Base-by-base conservation (phyloP, 2,797 vertebrate species). In the Petrocephalus sullivani region DNA sequence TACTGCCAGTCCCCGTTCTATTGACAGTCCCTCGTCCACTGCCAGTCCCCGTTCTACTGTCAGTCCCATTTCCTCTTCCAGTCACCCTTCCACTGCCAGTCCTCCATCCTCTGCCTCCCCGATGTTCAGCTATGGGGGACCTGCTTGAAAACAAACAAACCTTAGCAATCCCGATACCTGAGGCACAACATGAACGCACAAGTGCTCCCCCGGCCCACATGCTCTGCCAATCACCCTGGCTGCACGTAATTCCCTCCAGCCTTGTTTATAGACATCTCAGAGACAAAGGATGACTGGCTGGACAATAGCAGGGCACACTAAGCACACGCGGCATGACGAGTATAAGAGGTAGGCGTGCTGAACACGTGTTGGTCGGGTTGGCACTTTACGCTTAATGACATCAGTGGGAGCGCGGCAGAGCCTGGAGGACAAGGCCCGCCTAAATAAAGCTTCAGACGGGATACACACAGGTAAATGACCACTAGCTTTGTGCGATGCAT, bases 391-490 rank as follows among this genome's bases (percentile, higher is more conserved):
- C 87, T 87, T 89, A 87, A 89, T 85, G 82, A 89, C 60, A 10
- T 46, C 81, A 57, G 2, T 51, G 81, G 49, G 86, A 87, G 10
- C 51, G 14, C 8, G 54, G 84, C 12, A 19, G 21, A 49, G 28
- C 53, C 21, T 23, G 5, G 60, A 46, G 87, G 61, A 87, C 86
- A 84, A 89, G 58, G 86, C 58, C 82, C 5, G 49, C 64, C 86
- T 57, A 64, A 85, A 89, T 89, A 71, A 87, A 83, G 67, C 86
- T 41, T 85, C 87, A 60, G 58, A 85, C 54, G 37, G 53, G 9
- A 23, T 61, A 28, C 56, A 64, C 58, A 84, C 78, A 82, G 78
- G 58, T 58, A 56, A 37, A 57, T 61, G 85, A 82, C 53, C 61
- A 14, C 85, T 37, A 57, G 21, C 16, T 41, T 89, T 86, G 53